Evolutionary conservation across 1,140 invertebrate genomes (phyloP), one percentile per base, ranked within the genome.

Genomic region (Nephotettix cincticeps): DNA sequence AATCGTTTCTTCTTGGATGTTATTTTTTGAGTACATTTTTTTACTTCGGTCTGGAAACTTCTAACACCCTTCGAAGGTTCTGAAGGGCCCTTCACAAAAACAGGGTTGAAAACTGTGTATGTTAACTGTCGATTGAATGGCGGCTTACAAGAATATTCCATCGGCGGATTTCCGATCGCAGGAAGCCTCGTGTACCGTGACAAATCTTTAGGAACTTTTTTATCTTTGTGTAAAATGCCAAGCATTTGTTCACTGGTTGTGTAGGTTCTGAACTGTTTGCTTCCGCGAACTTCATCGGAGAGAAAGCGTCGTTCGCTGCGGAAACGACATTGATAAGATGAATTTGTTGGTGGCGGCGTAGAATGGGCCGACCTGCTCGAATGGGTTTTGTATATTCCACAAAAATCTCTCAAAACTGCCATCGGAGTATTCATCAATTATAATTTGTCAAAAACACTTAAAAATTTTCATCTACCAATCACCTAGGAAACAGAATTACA

Each of bases 391-490:
- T n/a, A 21, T 2, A 4, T 3, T 11, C 19, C n/a, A 51, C n/a
- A 51, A n/a, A 51, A 51, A 51, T 51, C 47, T 51, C 47, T 51
- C 47, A 51, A 36, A 6, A 36, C 47, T n/a, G 47, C 47, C 47
- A 51, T 51, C 47, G 21, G 6, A 9, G 14, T 19, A 9, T 11
- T 51, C 47, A 21, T 51, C 21, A 51, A 21, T 9, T 40, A 40
- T 40, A 40, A 40, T 51, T 51, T 51, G 47, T 4, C 3, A 9
- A 51, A 51, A 51, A 19, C 47, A 51, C 47, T 9, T 9, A 4
- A 51, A 51, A 51, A 4, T 51, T 40, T 9, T 40, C 36, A 40
- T 40, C 36, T 51, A 19, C 14, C n/a, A 51, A 21, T 51, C 6
- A 11, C 47, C 47, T 51, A 51, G 47, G 4, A 51, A 51, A 4